Evolutionary conservation across 2,888 invertebrate genomes (phyloP), one percentile per base, ranked within the genome.

Genomic region (Scotopteryx bipunctaria): DNA sequence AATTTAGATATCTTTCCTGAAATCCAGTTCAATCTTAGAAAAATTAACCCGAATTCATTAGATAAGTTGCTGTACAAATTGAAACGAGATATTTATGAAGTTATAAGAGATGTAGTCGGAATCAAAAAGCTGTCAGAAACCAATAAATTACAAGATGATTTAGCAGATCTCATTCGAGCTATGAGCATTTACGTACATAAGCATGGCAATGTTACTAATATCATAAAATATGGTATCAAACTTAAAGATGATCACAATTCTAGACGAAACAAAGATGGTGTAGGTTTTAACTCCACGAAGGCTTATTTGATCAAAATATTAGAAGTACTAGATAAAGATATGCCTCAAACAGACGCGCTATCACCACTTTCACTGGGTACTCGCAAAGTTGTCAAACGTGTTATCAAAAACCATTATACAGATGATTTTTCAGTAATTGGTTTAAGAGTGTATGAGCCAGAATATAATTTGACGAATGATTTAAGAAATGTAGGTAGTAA

Each of bases 11-110:
- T 75, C 14, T 52, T 61, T 44, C 67, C 76, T 37, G 58, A 69
- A 27, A 46, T 61, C 5, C 56, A 69, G 11, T 44, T 51, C 15
- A 47, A 67, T 37, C 52, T 64, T 15, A 69, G 69, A 57, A 73
- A 57, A 57, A 54, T 40, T 1, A 65, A 66, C 32, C 40, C 51
- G 1, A 57, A 61, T 43, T 31, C 47, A 1, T 33, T 69, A 21
- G 64, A 76, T 2, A 73, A 71, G 41, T 67, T 73, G n/a, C 29
- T 75, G 4, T 57, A 58, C 3, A 83, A 81, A 64, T 55, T 86
- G n/a, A 81, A 78, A 71, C 59, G 40, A 16, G 82, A 86, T 50
- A 72, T 86, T 17, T 71, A 73, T 16, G 75, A 78, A 64, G 78
- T 83, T 1, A 63, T 83, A 15, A 71, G 37, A 61, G 81, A 83